phyloP scores from a whole-genome alignment of 2,888 invertebrate genomes.

The Mayetiola destructor region DNA sequence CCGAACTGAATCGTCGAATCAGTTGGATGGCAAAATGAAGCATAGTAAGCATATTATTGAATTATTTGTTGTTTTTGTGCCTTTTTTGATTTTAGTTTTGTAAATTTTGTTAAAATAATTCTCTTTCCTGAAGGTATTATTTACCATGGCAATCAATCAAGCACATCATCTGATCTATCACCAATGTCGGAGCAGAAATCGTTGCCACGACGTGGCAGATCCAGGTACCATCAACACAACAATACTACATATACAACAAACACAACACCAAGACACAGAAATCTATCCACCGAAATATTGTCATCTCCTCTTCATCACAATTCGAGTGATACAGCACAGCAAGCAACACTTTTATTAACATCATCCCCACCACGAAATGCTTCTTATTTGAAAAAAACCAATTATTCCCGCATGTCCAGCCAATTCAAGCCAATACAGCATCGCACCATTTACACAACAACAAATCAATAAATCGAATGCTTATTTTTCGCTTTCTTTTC shows the following conservation, averaged over 20 bases:
- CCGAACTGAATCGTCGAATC: slow-evolving; percentile 59
- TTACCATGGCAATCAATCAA: slow-evolving; percentile 60
- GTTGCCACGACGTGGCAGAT: slow-evolving; percentile 53
- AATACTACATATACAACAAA: slow-evolving; percentile 37
- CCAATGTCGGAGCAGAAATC: slow-evolving; percentile 67
- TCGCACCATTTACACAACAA: slow-evolving; percentile 34
- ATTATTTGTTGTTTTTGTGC: too few relatives aligned
- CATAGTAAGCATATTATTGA: slow-evolving; percentile 44
- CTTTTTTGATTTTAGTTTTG: neutral
- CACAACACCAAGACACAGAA: slow-evolving; percentile 37
- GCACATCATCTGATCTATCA: slow-evolving; percentile 62
- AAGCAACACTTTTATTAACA: slow-evolving; percentile 27
- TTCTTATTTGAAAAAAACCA: slow-evolving; percentile 24
- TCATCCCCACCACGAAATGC: slow-evolving; percentile 35
- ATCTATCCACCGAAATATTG: slow-evolving; percentile 27
- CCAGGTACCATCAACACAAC: slow-evolving; percentile 44
- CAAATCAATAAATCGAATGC: slow-evolving; percentile 19
- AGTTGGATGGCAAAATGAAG: slow-evolving; percentile 55
- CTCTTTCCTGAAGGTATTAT: slow-evolving; percentile 43
- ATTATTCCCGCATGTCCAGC: slow-evolving; percentile 31
- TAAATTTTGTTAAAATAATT: neutral
- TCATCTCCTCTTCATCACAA: slow-evolving; percentile 23
- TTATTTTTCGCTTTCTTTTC: too few relatives aligned
- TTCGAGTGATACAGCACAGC: slow-evolving; percentile 22
- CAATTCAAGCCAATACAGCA: slow-evolving; percentile 37